These are phyloP conservation scores for Rhinichthys klamathensis DNA, from an alignment of 2,113 vertebrate species.

Conservation along the genomic window DNA sequence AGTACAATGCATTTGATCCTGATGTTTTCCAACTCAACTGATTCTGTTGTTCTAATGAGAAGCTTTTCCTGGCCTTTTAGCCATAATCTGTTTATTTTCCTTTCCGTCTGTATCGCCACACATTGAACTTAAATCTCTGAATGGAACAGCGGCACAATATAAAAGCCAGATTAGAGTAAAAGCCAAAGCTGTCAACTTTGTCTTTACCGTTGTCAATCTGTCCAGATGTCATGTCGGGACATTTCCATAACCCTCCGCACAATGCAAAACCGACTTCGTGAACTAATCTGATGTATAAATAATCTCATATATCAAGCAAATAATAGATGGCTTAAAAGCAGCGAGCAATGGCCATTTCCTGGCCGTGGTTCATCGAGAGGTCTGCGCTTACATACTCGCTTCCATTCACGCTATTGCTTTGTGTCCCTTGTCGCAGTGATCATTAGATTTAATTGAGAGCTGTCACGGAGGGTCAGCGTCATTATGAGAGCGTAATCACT, in stretches of 20 bases:
- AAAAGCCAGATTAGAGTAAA: constrained; percentile 72
- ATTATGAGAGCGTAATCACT: constrained; percentile 63
- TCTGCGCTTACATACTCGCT: constrained; percentile 56
- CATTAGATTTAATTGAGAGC: constrained; percentile 64
- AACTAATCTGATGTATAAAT: constrained; percentile 67
- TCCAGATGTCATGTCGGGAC: constrained; percentile 62
- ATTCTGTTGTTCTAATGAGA: constrained; percentile 23
- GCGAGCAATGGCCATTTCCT: constrained; percentile 50
- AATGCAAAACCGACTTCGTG: constrained; percentile 63
- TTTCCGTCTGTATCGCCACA: constrained; percentile 44
- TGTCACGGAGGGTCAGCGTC: constrained; percentile 72
- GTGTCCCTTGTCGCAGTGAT: constrained; percentile 70
- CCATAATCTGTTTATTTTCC: constrained; percentile 63
- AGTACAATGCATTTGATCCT: constrained; percentile 23
- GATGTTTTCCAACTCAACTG: constrained; percentile 41
- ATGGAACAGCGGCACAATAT: constrained; percentile 53
- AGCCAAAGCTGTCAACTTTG: constrained; percentile 68
- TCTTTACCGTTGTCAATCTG: constrained; percentile 62
- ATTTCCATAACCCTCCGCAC: constrained; percentile 64
- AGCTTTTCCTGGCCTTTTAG: constrained; percentile 47
- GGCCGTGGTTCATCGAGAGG: constrained; percentile 29
- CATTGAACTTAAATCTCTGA: constrained; percentile 50
- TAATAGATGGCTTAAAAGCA: constrained; percentile 62
- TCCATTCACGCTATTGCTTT: constrained; percentile 61
- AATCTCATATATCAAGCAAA: constrained; percentile 64